Percentiles rank a stretch among this genome's conserved stretches.
Evolutionary conservation across 2,888 invertebrate species (phyloP).

Genomic region (Sphaerolaimus hirsutus): DNA sequence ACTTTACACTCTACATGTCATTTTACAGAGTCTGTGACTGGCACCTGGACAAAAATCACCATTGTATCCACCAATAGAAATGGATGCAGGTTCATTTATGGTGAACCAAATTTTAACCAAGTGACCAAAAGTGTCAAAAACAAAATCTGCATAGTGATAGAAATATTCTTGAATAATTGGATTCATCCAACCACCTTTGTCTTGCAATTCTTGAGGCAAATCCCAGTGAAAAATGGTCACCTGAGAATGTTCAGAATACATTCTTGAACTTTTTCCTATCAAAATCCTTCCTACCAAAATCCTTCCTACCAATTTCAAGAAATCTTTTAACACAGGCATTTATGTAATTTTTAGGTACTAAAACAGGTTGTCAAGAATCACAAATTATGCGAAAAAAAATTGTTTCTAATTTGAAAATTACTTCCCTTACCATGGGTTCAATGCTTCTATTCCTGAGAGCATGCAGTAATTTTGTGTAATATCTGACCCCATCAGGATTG

Average conservation of each 20-base stretch:
- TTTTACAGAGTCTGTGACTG: too few relatives aligned
- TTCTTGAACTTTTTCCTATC: too few relatives aligned
- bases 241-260: constrained; percentile 6
- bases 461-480: constrained; percentile 50
- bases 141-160: constrained; percentile 23
- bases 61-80: constrained; percentile 17
- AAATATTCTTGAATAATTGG: constrained; percentile 17
- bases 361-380: too few relatives aligned
- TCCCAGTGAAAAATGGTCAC: background rate
- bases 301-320: too few relatives aligned
- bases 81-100: constrained; percentile 45
- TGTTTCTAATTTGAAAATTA: too few relatives aligned
- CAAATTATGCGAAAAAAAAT: too few relatives aligned
- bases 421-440: constrained; percentile 36
- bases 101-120: constrained; percentile 41
- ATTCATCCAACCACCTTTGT: constrained; percentile 25
- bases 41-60: constrained; percentile 3
- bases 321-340: too few relatives aligned
- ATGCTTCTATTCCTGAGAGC: constrained; percentile 39
- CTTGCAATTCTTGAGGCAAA: background rate
- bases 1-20: too few relatives aligned
- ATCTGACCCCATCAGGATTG: constrained; percentile 45
- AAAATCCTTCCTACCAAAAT: too few relatives aligned
- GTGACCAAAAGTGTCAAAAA: constrained; percentile 23
- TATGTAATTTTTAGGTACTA: too few relatives aligned